These are phyloP conservation scores for Pseudomugil tenellus DNA, from an alignment of 2,797 vertebrate genomes.

Conservation along the genomic window DNA sequence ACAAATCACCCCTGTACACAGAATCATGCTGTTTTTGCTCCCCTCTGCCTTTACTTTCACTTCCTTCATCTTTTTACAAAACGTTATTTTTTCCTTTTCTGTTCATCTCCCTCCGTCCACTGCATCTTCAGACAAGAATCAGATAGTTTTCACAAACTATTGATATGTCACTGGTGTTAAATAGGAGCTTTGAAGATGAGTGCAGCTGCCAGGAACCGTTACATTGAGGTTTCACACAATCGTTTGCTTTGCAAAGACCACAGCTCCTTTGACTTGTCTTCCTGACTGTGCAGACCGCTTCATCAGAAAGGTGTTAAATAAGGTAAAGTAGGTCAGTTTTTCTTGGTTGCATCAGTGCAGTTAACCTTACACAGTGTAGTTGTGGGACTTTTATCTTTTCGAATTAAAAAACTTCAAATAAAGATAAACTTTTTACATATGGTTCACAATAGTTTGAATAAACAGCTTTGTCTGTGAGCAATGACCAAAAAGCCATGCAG, in stretches of 20 bases:
- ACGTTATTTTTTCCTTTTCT: slow-evolving; percentile 4
- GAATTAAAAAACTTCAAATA: too few relatives aligned
- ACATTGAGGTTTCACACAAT: neutral
- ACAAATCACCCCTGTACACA: slow-evolving; percentile 1
- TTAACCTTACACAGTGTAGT: neutral
- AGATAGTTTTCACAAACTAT: neutral
- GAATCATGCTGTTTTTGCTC: slow-evolving; percentile 7
- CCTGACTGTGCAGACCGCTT: slow-evolving; percentile 27
- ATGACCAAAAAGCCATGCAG: too few relatives aligned
- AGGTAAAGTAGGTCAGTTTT: slow-evolving; percentile 2
- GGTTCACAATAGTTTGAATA: too few relatives aligned
- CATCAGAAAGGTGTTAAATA: slow-evolving; percentile 13
- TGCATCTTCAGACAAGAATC: slow-evolving; percentile 11
- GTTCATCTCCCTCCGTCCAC: slow-evolving; percentile 28
- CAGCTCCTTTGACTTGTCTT: slow-evolving; percentile 7
- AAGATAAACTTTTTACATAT: too few relatives aligned
- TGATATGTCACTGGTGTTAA: neutral
- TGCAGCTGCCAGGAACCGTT: neutral
- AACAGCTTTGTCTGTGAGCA: too few relatives aligned
- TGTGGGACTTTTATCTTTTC: neutral
- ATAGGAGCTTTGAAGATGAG: neutral
- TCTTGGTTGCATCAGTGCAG: neutral
- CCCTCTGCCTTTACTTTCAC: neutral
- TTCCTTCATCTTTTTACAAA: slow-evolving; percentile 32
- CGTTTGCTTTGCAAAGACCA: slow-evolving; percentile 2